Base-by-base conservation (phyloP, 2,113 vertebrate species). In the Empidonax alnorum region DNA sequence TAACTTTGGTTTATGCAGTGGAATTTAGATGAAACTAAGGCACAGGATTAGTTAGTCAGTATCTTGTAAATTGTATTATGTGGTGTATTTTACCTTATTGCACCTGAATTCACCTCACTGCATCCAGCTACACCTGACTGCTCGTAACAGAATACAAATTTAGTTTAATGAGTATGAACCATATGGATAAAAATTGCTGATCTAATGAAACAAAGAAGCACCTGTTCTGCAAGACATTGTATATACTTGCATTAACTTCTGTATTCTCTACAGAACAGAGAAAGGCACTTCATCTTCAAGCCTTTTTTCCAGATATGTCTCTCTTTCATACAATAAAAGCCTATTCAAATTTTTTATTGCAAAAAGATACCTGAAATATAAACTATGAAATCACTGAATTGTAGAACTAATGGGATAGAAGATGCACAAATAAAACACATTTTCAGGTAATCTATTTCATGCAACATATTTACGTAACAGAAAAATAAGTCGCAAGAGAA, bases 311-410 rank as follows among this genome's bases (percentile, higher is more conserved):
- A 94, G 42, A 49, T 90, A 76, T 41, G 28, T 91, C 35, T 92
- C 33, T 90, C 23, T 58, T 23, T 56, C 62, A 93, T 86, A 69
- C 27, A 93, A 46, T 96, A 92, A 95, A 92, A 95, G n/a, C 22
- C 53, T 71, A 61, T 61, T 96, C 33, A 90, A 78, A 97, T 84
- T 91, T 93, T 75, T 89, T 96, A 76, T 90, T 96, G 80, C 56
- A 95, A 91, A 93, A 74, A 10, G 7, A 95, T 31, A 76, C 1
- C 2, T 90, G 78, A 95, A 94, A 82, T 92, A 84, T 76, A 75
- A 90, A 94, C 76, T 59, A 59, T 24, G 30, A 73, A 84, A 94
- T 82, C 49, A 73, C 7, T 56, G 42, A 79, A 69, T 93, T 93
- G 35, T 27, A 79, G 68, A 95, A 92, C 59, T 84, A 93, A 39